A percentile compares a stretch with the other conserved stretches of the same genome.
Conservation (phyloP, 2,797 vertebrate species). For the Propithecus perrieri region DNA sequence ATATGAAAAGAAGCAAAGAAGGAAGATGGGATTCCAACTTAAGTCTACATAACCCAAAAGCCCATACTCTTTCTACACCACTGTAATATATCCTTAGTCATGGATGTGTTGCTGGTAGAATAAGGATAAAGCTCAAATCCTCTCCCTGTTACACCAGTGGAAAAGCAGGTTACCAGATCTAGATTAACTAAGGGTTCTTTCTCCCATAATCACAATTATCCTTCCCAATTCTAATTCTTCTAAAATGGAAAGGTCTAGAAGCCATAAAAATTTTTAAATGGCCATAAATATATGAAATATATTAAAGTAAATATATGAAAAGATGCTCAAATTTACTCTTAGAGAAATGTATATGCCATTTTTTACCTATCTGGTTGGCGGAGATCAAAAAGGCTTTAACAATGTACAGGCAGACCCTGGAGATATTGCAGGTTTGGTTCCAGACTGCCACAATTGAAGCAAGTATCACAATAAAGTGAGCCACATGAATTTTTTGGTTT, state of each 20-base stretch:
- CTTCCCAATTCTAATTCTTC: conserved; percentile 57
- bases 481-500: neutral
- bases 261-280: neutral
- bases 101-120: conserved; percentile 32
- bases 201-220: conserved; percentile 24
- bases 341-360: neutral
- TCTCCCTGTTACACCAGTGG: neutral
- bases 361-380: neutral
- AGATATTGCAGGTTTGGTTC: neutral
- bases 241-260: conserved; percentile 53
- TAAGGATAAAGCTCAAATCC: conserved; percentile 15
- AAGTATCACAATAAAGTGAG: neutral
- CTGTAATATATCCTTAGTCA: neutral
- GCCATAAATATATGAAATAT: conserved; percentile 16
- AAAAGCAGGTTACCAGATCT: conserved; percentile 38
- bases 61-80: neutral
- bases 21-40: neutral
- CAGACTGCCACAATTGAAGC: neutral
- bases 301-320: conserved; percentile 34
- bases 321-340: conserved; percentile 10
- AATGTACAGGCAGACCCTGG: neutral
- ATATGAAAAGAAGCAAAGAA: conserved; percentile 35
- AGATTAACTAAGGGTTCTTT: conserved; percentile 52
- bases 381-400: conserved; percentile 35
- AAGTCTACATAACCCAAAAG: conserved; percentile 29